Percentiles rank a stretch among this genome's conserved stretches.
Conservation (phyloP, 2,113 vertebrate genomes). For the Indicator maculatus region DNA sequence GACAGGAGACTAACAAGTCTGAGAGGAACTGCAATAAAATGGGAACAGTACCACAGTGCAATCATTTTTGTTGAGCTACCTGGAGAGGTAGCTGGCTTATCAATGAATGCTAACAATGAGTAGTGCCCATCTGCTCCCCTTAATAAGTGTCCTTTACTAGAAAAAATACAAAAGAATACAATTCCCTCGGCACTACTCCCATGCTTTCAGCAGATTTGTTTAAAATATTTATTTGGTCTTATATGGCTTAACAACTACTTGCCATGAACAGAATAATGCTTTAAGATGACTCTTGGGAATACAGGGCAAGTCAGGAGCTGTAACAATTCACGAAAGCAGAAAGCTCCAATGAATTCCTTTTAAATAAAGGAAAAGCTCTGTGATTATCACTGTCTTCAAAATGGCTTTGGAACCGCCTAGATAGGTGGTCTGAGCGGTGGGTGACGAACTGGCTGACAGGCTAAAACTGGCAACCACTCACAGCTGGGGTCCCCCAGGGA, state of each 20-base stretch:
- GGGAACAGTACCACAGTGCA: conserved; percentile 23
- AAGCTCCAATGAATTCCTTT: not conserved
- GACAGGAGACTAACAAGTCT: conserved; percentile 49
- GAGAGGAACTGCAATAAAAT: conserved; percentile 58
- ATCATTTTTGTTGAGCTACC: conserved; percentile 50
- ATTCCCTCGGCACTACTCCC: not conserved
- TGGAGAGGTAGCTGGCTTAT: conserved; percentile 38
- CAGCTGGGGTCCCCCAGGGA: too few species aligned
- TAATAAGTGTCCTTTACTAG: conserved; percentile 42
- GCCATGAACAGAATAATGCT: not conserved
- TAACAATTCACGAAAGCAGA: not conserved
- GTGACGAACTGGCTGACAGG: too few species aligned
- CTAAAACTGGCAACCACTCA: too few species aligned
- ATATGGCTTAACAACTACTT: not conserved
- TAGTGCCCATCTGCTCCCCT: conserved; percentile 65
- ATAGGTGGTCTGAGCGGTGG: too few species aligned
- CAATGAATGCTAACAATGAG: conserved; percentile 57
- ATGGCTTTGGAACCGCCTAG: not conserved
- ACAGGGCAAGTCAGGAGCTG: not conserved
- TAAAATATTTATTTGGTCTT: conserved; percentile 42
- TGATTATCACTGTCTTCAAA: not conserved
- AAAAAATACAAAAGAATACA: not conserved
- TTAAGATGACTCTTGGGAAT: not conserved
- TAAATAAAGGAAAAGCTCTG: not conserved
- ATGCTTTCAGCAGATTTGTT: conserved; percentile 27